Conservation (phyloP, 2,797 vertebrate genomes). For the Linurgus olivaceus region DNA sequence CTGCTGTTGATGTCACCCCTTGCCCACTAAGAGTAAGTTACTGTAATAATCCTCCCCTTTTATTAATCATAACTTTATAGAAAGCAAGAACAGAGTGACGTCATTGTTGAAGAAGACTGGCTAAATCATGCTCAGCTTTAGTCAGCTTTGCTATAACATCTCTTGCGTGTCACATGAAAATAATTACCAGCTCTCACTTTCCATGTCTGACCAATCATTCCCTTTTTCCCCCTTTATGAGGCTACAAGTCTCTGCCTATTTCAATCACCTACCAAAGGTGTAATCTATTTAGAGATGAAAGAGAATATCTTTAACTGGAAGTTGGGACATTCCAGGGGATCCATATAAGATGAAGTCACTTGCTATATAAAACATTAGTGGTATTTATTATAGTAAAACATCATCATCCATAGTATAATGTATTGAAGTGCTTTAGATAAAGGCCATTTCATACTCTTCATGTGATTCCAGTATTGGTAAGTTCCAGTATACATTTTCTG, state of each 20-base stretch:
- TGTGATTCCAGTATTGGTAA: not conserved
- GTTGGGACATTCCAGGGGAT: not conserved
- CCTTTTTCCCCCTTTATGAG: conserved; percentile 14
- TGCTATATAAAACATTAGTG: not conserved
- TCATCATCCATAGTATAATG: not conserved
- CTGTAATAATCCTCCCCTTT: conserved; percentile 77
- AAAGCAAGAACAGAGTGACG: conserved; percentile 73
- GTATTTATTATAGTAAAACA: not conserved
- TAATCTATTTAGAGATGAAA: conserved; percentile 51
- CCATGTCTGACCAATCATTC: conserved; percentile 57
- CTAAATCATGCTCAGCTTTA: conserved; percentile 73
- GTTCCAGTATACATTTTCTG: not conserved
- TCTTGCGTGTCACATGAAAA: conserved; percentile 72
- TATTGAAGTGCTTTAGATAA: not conserved
- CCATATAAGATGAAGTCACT: not conserved
- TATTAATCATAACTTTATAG: conserved; percentile 79
- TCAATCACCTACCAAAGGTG: conserved; percentile 55
- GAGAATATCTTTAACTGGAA: conserved; percentile 14
- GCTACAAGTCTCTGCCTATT: conserved; percentile 27
- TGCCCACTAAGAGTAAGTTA: conserved; percentile 76
- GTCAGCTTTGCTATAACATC: conserved; percentile 74
- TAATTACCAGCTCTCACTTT: conserved; percentile 71
- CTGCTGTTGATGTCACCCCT: conserved; percentile 77
- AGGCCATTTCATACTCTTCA: not conserved
- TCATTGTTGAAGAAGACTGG: conserved; percentile 69